Base-by-base conservation (phyloP, 2,113 vertebrate genomes). In the Centropus bengalensis region DNA sequence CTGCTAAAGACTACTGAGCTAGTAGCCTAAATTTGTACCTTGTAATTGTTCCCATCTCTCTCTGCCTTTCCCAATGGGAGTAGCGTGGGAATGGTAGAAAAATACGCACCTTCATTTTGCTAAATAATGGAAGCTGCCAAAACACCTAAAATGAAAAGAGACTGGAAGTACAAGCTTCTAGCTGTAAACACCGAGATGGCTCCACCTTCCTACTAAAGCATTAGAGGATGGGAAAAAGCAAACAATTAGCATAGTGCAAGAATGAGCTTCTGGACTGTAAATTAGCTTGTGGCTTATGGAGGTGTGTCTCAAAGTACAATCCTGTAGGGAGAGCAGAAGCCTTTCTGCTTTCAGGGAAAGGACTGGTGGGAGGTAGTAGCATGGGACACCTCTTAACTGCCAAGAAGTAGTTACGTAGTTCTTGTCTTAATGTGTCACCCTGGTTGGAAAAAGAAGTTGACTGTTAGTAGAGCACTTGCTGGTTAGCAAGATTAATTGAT, bases 231-330 rank as follows among this genome's bases (percentile, higher is more conserved):
- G 93, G 52, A 45, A 90, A 93, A 90, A 63, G 7, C 14, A 49
- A 73, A 49, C 78, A n/a, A n/a, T 30, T 10, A 89, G 47, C 44
- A 8, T 64, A 82, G 27, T 36, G 45, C 51, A 79, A 75, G 58
- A 89, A 30, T 17, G 17, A 5, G 2, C 62, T 86, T 68, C 58
- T 86, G 38, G 22, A 4, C 24, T 75, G 62, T 87, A 79, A 84
- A 54, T 24, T 87, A 42, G 16, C 33, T 90, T 51, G 17, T 20
- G 71, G n/a, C 59, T 24, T 87, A 1, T 68, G 82, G 62, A 70
- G 36, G 15, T 89, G 40, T 71, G 91, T 76, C 78, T 89, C 24
- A 84, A 93, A 82, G 79, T 47, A 55, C 89, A 89, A 74, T 79
- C 36, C 75, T 79, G 19, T 40, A 19, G 19, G n/a, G 45, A 89